Base-by-base conservation (phyloP, 2,797 vertebrate genomes). In the Eulemur coronatus region DNA sequence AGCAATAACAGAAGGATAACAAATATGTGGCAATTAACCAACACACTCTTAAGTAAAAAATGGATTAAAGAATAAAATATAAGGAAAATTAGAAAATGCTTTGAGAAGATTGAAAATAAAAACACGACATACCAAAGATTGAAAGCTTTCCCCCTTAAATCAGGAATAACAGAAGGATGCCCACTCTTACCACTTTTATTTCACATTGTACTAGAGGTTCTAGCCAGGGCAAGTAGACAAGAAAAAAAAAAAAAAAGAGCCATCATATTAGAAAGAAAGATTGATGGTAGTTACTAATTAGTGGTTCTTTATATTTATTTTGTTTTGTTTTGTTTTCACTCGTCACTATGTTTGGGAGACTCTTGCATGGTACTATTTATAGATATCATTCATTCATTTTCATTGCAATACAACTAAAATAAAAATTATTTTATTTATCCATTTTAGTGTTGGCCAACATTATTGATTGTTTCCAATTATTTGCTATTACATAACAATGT, bases 31-130 rank as follows among this genome's bases (percentile, higher is more conserved):
- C 65, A 72, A 67, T 78, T 67, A 84, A 57, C 65, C 4, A 84
- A 57, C 2, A 59, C 33, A 59, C 18, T 70, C 15, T 91, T 81
- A 65, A 79, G n/a, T 43, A 93, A 89, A 28, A 65, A 84, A 76
- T n/a, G 9, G 1, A 89, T 73, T 55, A 91, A 94, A 94, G 76
- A 73, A 84, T 55, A 94, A 88, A 93, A 76, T 70, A 78, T 1
- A 52, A 84, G 52, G 43, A 14, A 84, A 91, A 55, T 59, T 43
- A 63, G 33, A 86, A 78, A 96, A 88, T 30, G 67, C 18, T 72
- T 80, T 69, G 48, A 73, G 38, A 84, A 67, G 38, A 79, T 2
- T 78, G 30, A 84, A 80, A 95, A 76, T 91, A 48, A 57, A 81
- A 82, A 33, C 18, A 43, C 38, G 43, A 7, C 14, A 30, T 85